Conservation (phyloP, 2,797 vertebrate species). For the Meriones psammophilus region DNA sequence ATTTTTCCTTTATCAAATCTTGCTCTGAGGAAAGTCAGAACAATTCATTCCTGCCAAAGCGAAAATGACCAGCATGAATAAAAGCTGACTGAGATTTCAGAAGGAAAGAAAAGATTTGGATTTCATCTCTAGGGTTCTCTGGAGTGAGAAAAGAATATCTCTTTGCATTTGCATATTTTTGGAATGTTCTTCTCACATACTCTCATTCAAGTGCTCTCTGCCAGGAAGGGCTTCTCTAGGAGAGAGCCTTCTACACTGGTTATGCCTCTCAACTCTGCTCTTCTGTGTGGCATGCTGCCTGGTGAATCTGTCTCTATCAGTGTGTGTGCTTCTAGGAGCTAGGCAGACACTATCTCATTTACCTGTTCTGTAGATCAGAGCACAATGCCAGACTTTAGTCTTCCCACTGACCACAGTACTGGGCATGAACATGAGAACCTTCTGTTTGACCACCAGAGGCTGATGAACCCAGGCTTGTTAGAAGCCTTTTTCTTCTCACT, state of each 20-base stretch:
- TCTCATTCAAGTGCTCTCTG: neutral
- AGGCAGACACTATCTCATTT: neutral
- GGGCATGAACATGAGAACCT: neutral
- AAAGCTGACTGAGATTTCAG: neutral
- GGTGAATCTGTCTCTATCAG: neutral
- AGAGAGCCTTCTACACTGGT: neutral
- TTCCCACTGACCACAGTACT: neutral
- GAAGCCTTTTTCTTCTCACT: neutral
- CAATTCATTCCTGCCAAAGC: neutral
- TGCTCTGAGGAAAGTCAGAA: constrained; percentile 25
- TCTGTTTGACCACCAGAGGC: neutral
- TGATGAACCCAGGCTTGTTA: neutral
- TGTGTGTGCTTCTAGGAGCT: neutral
- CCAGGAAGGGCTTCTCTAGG: neutral
- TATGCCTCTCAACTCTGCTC: neutral
- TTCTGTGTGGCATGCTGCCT: neutral
- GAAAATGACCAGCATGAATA: neutral
- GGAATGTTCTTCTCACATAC: neutral
- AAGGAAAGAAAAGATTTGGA: neutral
- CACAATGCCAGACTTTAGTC: neutral
- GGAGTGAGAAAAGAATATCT: neutral
- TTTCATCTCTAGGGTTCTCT: neutral
- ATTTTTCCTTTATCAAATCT: constrained; percentile 23
- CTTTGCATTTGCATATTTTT: neutral
- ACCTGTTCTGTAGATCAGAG: neutral